A percentile compares a stretch with the other conserved stretches of the same genome.
Conservation (phyloP, 2,113 vertebrate genomes). For the Mohoua ochrocephala region DNA sequence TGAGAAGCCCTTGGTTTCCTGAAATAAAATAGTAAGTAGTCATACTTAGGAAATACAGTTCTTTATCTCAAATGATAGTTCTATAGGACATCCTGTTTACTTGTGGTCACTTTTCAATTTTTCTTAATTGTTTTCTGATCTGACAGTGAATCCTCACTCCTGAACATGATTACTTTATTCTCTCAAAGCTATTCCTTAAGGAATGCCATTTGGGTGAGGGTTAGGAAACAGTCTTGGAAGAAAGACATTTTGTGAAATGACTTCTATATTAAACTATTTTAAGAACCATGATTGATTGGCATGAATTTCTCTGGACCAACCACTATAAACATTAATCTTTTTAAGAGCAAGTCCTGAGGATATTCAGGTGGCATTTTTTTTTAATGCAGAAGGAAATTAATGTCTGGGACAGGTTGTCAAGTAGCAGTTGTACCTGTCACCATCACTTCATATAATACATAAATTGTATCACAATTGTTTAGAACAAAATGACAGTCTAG, state of each 20-base stretch:
- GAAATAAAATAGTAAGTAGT: neutral
- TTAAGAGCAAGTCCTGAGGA: neutral
- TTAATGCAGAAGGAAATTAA: conserved; percentile 7
- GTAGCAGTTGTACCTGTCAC: neutral
- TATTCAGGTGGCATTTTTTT: neutral
- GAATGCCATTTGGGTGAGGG: neutral
- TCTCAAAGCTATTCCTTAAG: neutral
- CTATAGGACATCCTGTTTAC: neutral
- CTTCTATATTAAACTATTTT: neutral
- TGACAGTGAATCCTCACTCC: neutral
- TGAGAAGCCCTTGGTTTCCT: neutral
- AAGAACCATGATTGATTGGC: neutral
- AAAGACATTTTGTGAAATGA: neutral
- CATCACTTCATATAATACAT: neutral
- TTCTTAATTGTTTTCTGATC: neutral
- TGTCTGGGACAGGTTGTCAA: conserved; percentile 2
- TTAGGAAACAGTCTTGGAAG: neutral
- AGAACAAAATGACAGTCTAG: neutral
- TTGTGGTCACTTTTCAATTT: neutral
- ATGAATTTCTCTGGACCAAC: neutral
- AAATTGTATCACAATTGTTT: neutral
- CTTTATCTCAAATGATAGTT: neutral
- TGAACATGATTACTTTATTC: neutral
- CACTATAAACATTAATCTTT: neutral
- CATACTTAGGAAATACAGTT: neutral